These are phyloP conservation scores for Macaria liturata DNA, from an alignment of 2,888 invertebrate genomes.

Conservation along the genomic window DNA sequence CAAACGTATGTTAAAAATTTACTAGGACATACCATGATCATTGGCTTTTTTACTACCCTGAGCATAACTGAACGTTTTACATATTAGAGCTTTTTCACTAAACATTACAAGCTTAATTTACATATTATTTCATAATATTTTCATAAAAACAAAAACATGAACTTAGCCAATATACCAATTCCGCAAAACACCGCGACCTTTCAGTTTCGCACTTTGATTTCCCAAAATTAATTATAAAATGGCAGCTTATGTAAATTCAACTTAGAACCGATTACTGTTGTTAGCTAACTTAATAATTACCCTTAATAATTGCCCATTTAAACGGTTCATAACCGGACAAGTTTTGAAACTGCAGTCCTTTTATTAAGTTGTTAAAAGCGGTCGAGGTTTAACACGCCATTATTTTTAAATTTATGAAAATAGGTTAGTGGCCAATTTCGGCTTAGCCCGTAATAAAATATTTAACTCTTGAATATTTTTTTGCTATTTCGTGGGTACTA, in stretches of 20 bases:
- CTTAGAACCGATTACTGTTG: constrained; percentile 27
- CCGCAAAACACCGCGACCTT: neutral
- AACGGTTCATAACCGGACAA: constrained; percentile 21
- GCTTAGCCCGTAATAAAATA: too few relatives aligned
- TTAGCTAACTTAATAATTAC: constrained; percentile 25
- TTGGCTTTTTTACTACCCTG: too few relatives aligned
- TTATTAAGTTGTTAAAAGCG: constrained; percentile 24
- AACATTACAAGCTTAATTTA: too few relatives aligned
- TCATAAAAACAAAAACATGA: neutral
- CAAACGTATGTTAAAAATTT: too few relatives aligned
- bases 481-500: too few relatives aligned
- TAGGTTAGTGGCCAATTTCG: constrained; percentile 1
- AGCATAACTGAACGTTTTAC: too few relatives aligned
- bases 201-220: constrained; percentile 16
- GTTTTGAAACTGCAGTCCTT: constrained; percentile 15
- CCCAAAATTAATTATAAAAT: constrained; percentile 29
- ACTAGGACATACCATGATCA: too few relatives aligned
- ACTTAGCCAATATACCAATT: neutral
- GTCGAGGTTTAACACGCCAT: constrained; percentile 7
- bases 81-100: too few relatives aligned
- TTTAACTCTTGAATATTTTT: too few relatives aligned
- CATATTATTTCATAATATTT: too few relatives aligned
- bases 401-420: constrained; percentile 11
- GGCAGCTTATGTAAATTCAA: constrained; percentile 21
- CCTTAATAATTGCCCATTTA: constrained; percentile 25